A percentile compares a stretch with the other conserved stretches of the same genome.
These are phyloP conservation scores for Drosophila stalkeri DNA, from an alignment of 2,888 invertebrate genomes.

Conservation along the genomic window DNA sequence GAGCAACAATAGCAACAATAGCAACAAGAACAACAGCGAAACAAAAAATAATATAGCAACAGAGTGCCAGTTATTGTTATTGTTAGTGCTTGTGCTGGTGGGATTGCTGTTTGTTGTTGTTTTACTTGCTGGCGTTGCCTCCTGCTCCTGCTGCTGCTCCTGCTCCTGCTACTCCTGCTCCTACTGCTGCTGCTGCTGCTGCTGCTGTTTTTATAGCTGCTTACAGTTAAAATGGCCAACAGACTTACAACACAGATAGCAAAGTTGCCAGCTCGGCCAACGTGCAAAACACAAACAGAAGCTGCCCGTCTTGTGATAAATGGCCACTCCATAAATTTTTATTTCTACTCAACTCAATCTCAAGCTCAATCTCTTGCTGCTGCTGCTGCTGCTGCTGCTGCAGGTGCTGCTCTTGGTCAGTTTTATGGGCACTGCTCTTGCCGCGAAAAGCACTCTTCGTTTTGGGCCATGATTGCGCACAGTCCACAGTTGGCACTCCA, in stretches of 20 bases:
- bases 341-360: conserved; percentile 73
- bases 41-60: conserved; percentile 27
- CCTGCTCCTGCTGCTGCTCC: conserved; percentile 9
- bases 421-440: conserved; percentile 52
- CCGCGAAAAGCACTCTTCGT: conserved; percentile 45
- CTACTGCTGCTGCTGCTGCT: conserved; percentile 32
- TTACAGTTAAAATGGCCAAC: conserved; percentile 60
- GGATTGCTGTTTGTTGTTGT: conserved; percentile 32
- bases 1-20: conserved; percentile 36
- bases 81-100: conserved; percentile 38
- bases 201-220: conserved; percentile 58
- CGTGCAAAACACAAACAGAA: conserved; percentile 42
- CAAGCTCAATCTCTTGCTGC: conserved; percentile 58
- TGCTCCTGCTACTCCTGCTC: conserved; percentile 28
- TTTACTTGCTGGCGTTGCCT: background rate
- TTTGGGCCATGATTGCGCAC: conserved; percentile 45
- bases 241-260: conserved; percentile 54
- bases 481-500: background rate
- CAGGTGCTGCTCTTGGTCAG: conserved; percentile 50
- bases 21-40: conserved; percentile 19
- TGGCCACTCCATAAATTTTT: conserved; percentile 76
- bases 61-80: conserved; percentile 60
- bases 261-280: conserved; percentile 37
- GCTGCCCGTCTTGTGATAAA: conserved; percentile 66
- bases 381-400: conserved; percentile 21